Base-by-base conservation (phyloP, 2,797 vertebrate genomes). In the Oreochromis grahami region DNA sequence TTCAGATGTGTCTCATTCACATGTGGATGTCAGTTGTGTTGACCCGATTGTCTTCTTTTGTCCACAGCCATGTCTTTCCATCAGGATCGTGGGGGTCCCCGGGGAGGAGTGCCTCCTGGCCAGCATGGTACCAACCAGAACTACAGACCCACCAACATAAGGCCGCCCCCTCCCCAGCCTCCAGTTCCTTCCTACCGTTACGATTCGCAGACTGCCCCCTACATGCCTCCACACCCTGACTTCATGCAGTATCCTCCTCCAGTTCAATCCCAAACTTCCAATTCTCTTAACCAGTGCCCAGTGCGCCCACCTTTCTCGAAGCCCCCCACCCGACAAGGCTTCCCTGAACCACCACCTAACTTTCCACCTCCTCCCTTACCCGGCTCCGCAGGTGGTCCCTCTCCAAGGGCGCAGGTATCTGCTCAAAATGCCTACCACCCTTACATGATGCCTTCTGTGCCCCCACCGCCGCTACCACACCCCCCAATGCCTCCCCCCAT, bases 221-320 rank as follows among this genome's bases (percentile, higher is more conserved):
- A 97, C 88, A 95, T 97, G 91, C 96, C 98, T 21, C 97, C 97
- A 0, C 96, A 97, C 43, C 95, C 97, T 1, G 97, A 98, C 92
- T 99, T 97, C 65, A 97, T 98, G 85, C 96, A 96, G 6, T 99
- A 97, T 88, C 97, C 97, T 11, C 97, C 98, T 6, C 97, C 97
- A 0, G 92, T 96, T 3, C 96, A 96, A 0, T 95, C 97, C 0
- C 96, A 97, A 60, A 87, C 95, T 0, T 96, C 97, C 38, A 93
- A 88, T 65, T 84, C 97, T 13, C 92, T 97, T 2, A 96, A 94
- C 79, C 97, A 97, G 65, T 98, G 97, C 88, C 96, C 97, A 0
- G 76, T 97, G 26, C 95, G 97, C 11, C 97, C 97, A 0, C 97
- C 98, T 0, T 98, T 97, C 88, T 93, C 97, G 3, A 97, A 94